Percentiles rank a stretch among this genome's conserved stretches.
These are phyloP conservation scores for Cyrtodaria siliqua DNA, from an alignment of 2,888 invertebrate genomes.

Conservation along the genomic window DNA sequence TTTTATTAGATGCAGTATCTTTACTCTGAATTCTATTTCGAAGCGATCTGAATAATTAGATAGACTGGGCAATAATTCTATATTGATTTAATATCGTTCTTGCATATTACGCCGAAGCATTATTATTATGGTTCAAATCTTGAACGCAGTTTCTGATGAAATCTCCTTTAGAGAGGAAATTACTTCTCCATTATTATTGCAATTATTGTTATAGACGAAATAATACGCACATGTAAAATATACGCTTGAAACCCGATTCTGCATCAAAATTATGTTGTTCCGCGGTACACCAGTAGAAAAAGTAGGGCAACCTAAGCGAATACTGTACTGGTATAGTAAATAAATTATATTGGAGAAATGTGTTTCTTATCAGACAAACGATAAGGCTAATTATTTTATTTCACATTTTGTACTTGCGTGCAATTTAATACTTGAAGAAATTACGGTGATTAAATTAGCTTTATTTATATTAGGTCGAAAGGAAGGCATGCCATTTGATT, in stretches of 20 bases:
- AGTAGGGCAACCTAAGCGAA: conserved; percentile 28
- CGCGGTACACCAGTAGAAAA: conserved; percentile 10
- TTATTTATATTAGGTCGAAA: neutral
- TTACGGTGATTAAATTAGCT: neutral
- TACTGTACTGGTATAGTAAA: conserved; percentile 34
- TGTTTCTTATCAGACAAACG: conserved; percentile 37
- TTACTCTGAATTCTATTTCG: conserved; percentile 66
- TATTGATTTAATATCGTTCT: conserved; percentile 62
- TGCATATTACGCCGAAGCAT: conserved; percentile 36
- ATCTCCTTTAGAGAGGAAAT: conserved; percentile 43
- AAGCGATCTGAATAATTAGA: conserved; percentile 66
- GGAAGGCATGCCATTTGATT: neutral
- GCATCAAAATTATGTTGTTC: conserved; percentile 47
- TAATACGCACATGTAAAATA: conserved; percentile 57
- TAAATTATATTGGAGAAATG: conserved; percentile 56
- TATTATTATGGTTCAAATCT: conserved; percentile 48
- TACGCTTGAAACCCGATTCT: conserved; percentile 49
- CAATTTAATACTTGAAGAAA: conserved; percentile 31
- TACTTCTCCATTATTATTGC: conserved; percentile 59
- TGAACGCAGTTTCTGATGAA: conserved; percentile 9
- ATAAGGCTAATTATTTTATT: conserved; percentile 59
- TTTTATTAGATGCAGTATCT: conserved; percentile 70
- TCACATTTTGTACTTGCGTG: conserved; percentile 53
- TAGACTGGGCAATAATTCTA: conserved; percentile 64
- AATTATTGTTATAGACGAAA: conserved; percentile 50